Percentiles rank a stretch among this genome's conserved stretches.
These are phyloP conservation scores for Schizaphis graminum DNA, from an alignment of 2,888 invertebrate genomes.

Conservation along the genomic window DNA sequence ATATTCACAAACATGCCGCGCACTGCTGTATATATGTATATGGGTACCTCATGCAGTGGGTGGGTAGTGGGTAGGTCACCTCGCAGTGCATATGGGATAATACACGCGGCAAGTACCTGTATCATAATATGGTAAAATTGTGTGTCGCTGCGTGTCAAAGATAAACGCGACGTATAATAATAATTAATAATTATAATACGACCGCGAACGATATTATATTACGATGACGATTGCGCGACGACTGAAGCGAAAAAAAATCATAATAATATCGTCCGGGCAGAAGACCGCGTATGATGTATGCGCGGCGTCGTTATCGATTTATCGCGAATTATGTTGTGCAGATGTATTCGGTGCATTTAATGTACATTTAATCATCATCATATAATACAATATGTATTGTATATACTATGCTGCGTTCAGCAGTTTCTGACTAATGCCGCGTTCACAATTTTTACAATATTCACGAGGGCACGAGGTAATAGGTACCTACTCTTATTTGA, in stretches of 20 bases:
- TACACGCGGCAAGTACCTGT: neutral
- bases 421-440: neutral
- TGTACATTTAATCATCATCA: neutral
- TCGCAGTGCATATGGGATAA: neutral
- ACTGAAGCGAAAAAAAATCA: neutral
- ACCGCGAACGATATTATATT: constrained; percentile 6
- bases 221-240: constrained; percentile 9
- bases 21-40: neutral
- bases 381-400: neutral
- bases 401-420: neutral
- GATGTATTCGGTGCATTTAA: neutral
- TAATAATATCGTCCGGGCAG: neutral
- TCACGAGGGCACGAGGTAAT: neutral
- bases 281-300: neutral
- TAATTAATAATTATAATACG: neutral
- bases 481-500: neutral
- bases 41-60: neutral
- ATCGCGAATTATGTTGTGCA: neutral
- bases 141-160: neutral
- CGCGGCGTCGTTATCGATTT: neutral
- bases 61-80: neutral
- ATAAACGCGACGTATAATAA: neutral
- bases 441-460: neutral
- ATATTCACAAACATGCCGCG: constrained; percentile 10
- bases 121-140: neutral